Percentiles rank a stretch among this genome's conserved stretches.
These are phyloP conservation scores for Clivina fossor DNA, from an alignment of 2,888 invertebrate species.

Conservation along the genomic window DNA sequence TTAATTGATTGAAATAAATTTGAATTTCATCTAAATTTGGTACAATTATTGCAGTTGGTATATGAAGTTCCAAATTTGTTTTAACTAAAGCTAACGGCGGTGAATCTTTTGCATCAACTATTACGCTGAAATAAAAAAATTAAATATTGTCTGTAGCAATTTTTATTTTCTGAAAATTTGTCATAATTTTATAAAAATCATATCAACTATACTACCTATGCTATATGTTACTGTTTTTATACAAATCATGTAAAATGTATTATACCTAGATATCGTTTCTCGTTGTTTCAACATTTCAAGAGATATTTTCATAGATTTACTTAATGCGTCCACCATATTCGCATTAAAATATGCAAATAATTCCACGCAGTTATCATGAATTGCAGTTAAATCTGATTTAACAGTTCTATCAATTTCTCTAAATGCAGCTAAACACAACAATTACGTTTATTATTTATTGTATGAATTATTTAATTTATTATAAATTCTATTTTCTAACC, in stretches of 20 bases:
- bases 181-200: conserved; percentile 19
- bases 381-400: conserved; percentile 59
- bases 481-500: conserved; percentile 55
- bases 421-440: conserved; percentile 56
- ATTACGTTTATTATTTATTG: conserved; percentile 6
- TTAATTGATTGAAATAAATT: conserved; percentile 63
- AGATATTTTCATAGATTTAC: conserved; percentile 72
- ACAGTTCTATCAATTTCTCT: conserved; percentile 64
- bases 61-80: conserved; percentile 65
- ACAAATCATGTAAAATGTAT: not conserved
- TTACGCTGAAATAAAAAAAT: conserved; percentile 49
- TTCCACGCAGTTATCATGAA: conserved; percentile 76
- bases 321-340: conserved; percentile 71
- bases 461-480: not conserved
- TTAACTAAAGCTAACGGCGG: conserved; percentile 67
- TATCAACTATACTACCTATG: not conserved
- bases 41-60: conserved; percentile 63
- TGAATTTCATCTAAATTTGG: conserved; percentile 74
- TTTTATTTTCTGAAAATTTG: not conserved
- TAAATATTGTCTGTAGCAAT: not conserved
- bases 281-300: conserved; percentile 71
- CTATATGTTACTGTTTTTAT: not conserved
- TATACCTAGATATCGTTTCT: conserved; percentile 49
- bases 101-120: conserved; percentile 56
- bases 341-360: conserved; percentile 78